Percentiles rank a stretch among this genome's conserved stretches.
Conservation (phyloP, 2,797 vertebrate species). For the Yasuhikotakia modesta region DNA sequence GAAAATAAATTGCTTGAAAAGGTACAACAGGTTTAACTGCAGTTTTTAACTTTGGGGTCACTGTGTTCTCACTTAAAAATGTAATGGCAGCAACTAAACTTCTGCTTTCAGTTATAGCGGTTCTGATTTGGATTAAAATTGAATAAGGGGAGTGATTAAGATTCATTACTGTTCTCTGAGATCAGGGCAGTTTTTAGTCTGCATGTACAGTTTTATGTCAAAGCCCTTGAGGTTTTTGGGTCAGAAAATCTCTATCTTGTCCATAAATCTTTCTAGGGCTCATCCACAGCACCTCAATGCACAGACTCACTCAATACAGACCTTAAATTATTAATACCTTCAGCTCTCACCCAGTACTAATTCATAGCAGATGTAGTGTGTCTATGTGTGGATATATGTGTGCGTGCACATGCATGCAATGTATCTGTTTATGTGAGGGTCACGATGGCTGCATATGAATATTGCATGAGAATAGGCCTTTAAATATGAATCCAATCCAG, state of each 20-base stretch:
- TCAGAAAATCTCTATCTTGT: slow-evolving; percentile 27
- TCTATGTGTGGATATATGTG: background rate
- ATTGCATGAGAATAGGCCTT: slow-evolving; percentile 50
- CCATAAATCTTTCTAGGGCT: slow-evolving; percentile 46
- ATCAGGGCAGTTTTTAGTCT: slow-evolving; percentile 30
- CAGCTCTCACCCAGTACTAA: slow-evolving; percentile 27
- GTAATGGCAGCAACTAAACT: background rate
- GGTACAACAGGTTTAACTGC: background rate
- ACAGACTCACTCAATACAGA: slow-evolving; percentile 40
- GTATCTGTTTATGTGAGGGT: slow-evolving; percentile 42
- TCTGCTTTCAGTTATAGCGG: background rate
- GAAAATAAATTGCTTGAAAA: background rate
- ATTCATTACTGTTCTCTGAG: slow-evolving; percentile 7
- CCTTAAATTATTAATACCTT: slow-evolving; percentile 53
- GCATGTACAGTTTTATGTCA: background rate
- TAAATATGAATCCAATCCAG: slow-evolving; percentile 51
- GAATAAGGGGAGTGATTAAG: slow-evolving; percentile 36
- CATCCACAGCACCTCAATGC: slow-evolving; percentile 23
- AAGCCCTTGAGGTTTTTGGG: slow-evolving; percentile 21
- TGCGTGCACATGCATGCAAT: background rate
- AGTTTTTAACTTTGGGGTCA: background rate
- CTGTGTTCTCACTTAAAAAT: background rate
- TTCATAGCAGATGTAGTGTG: slow-evolving; percentile 1
- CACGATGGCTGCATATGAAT: slow-evolving; percentile 41
- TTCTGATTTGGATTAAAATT: background rate